Evolutionary conservation across 2,888 invertebrate species (phyloP).

Genomic region (Tetramorium bicarinatum): DNA sequence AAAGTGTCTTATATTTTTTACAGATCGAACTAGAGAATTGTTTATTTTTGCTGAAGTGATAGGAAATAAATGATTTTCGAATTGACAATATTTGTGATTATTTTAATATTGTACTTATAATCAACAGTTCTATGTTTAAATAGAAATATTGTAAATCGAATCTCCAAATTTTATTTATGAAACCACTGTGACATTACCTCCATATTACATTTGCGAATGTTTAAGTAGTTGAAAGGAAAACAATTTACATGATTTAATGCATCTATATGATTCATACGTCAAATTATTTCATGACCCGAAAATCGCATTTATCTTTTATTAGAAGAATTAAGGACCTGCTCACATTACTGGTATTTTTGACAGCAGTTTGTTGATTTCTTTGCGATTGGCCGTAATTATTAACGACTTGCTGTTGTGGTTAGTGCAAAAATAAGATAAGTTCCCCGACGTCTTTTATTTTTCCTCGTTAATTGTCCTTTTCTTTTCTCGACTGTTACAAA

Average conservation of each 20-base stretch:
- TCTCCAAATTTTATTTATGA: neutral
- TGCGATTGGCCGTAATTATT: neutral
- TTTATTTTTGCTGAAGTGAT: neutral
- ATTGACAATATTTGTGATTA: neutral
- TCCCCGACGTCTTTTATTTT: neutral
- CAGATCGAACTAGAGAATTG: neutral
- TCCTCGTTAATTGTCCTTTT: neutral
- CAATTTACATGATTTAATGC: neutral
- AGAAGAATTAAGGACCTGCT: neutral
- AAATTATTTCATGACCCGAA: constrained; percentile 5
- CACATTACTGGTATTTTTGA: neutral
- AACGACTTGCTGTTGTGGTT: neutral
- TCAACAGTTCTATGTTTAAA: neutral
- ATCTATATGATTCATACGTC: neutral
- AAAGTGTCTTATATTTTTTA: neutral
- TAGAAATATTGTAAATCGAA: neutral
- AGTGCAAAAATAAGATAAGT: neutral
- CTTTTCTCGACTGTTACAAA: neutral
- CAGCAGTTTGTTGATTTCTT: neutral
- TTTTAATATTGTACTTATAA: neutral
- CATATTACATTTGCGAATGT: neutral
- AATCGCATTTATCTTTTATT: neutral
- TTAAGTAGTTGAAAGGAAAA: neutral
- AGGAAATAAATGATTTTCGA: neutral
- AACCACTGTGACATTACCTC: neutral